Conservation (phyloP, 2,888 invertebrate genomes). For the Pecten maximus region DNA sequence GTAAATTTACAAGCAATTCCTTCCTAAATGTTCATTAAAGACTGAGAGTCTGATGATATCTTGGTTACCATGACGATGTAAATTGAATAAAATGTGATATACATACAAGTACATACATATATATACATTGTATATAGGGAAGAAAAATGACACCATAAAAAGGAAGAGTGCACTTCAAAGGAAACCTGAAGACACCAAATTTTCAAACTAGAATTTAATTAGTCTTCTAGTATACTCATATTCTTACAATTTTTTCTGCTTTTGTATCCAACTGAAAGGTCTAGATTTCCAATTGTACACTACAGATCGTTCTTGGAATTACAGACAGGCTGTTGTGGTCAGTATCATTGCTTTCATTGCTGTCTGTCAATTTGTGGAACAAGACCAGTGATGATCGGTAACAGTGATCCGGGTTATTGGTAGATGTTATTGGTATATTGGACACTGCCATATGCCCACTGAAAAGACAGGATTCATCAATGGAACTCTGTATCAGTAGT, state of each 20-base stretch:
- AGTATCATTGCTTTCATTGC: neutral
- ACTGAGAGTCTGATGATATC: neutral
- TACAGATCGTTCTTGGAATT: neutral
- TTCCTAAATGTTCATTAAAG: neutral
- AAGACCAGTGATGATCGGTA: neutral
- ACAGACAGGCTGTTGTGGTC: neutral
- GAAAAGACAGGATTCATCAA: neutral
- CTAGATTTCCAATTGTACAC: neutral
- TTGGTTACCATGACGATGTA: conserved; percentile 5
- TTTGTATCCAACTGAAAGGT: neutral
- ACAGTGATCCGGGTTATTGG: neutral
- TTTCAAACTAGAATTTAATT: neutral
- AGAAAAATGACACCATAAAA: neutral
- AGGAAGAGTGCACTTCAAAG: neutral
- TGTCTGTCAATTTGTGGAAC: no score
- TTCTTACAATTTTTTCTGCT: neutral
- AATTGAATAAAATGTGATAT: neutral
- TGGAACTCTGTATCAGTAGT: neutral
- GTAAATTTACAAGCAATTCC: conserved; percentile 7
- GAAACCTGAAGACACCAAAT: neutral
- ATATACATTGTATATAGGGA: neutral
- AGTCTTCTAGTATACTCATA: neutral
- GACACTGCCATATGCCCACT: neutral
- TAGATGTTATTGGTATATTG: neutral
- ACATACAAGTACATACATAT: neutral